Conservation (phyloP, 2,797 vertebrate genomes). For the Poeciliopsis presidionis region DNA sequence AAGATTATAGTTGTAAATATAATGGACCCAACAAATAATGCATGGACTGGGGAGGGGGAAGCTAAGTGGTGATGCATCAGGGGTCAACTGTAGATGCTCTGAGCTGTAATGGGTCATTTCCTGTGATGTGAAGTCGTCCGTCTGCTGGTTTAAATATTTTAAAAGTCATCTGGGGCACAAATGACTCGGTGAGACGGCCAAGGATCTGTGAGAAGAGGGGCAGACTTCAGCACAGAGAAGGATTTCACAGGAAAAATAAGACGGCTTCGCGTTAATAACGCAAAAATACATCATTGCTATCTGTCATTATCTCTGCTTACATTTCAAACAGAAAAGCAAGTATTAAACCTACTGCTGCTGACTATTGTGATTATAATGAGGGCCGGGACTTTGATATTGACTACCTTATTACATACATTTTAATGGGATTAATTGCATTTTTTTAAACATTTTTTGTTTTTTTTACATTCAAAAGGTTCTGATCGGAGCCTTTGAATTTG, state of each 20-base stretch:
- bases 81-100: slow-evolving; percentile 10
- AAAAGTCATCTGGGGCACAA: background rate
- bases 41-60: background rate
- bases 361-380: background rate
- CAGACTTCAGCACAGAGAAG: background rate
- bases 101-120: slow-evolving; percentile 21
- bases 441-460: no score
- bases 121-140: background rate
- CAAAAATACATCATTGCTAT: background rate
- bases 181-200: background rate
- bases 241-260: background rate
- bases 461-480: no score
- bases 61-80: slow-evolving; percentile 14
- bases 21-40: slow-evolving; percentile 13
- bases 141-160: slow-evolving; percentile 12
- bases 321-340: background rate
- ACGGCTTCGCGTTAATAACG: background rate
- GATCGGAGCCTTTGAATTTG: no score
- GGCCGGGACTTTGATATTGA: no score
- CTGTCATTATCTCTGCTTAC: background rate
- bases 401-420: no score
- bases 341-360: background rate
- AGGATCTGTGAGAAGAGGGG: background rate
- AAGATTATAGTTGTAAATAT: slow-evolving; percentile 35
- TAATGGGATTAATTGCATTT: no score